Conservation (phyloP, 2,113 vertebrate species). For the Anoplopoma fimbria region DNA sequence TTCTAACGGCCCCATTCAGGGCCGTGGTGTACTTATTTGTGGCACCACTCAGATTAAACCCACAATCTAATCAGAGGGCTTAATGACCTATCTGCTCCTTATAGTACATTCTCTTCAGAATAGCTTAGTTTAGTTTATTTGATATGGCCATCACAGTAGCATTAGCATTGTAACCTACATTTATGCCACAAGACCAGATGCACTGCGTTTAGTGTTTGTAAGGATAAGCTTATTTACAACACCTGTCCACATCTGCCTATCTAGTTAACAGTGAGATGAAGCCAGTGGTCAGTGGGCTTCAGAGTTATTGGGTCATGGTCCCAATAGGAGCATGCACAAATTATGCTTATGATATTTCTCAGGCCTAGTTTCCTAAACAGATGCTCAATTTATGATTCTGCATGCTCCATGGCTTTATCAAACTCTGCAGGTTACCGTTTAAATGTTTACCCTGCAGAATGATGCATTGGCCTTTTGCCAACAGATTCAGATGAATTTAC, state of each 20-base stretch:
- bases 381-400: constrained; percentile 65
- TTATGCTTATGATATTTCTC: constrained; percentile 61
- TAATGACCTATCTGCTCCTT: constrained; percentile 53
- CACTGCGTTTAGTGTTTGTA: neutral
- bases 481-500: constrained; percentile 13
- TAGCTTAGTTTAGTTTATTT: neutral
- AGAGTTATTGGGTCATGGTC: constrained; percentile 58
- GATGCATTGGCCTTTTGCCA: constrained; percentile 1
- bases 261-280: constrained; percentile 45
- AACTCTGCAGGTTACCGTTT: constrained; percentile 7
- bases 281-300: constrained; percentile 35
- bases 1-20: constrained; percentile 20
- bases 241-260: constrained; percentile 11
- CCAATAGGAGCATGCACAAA: constrained; percentile 40
- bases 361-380: constrained; percentile 59
- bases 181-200: neutral
- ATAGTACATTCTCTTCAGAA: too few species aligned
- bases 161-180: neutral
- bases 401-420: neutral
- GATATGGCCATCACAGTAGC: neutral
- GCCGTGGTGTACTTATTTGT: constrained; percentile 14
- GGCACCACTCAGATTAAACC: constrained; percentile 33
- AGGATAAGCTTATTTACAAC: neutral
- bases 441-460: constrained; percentile 34
- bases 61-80: constrained; percentile 47